Evolutionary conservation across 2,797 vertebrate species (phyloP).

Genomic region (Periophthalmus magnuspinnatus): DNA sequence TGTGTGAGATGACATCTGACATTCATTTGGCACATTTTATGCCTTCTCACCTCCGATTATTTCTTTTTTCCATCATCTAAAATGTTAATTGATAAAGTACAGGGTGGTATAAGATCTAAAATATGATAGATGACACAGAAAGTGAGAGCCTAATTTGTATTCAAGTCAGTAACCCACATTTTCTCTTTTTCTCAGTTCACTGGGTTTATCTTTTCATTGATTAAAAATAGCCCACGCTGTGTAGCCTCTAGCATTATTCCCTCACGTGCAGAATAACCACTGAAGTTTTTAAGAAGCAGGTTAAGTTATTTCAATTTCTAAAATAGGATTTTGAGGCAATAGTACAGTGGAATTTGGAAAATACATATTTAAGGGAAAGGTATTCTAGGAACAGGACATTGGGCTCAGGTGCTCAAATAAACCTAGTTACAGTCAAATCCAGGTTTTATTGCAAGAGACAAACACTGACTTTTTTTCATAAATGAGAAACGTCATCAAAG

Average conservation of each 20-base stretch:
- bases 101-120: slow-evolving; percentile 18
- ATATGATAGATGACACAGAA: slow-evolving; percentile 32
- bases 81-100: slow-evolving; percentile 47
- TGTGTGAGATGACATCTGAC: slow-evolving; percentile 30
- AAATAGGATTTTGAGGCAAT: slow-evolving; percentile 9
- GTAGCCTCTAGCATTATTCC: slow-evolving; percentile 37
- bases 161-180: slow-evolving; percentile 50
- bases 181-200: slow-evolving; percentile 24
- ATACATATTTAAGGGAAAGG: not conserved
- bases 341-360: slow-evolving; percentile 8
- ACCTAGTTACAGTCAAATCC: not conserved
- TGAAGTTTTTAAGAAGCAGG: slow-evolving; percentile 22
- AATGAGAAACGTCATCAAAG: too few relatives aligned
- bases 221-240: slow-evolving; percentile 57
- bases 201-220: slow-evolving; percentile 51
- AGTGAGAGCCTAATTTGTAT: slow-evolving; percentile 42
- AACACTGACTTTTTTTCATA: not conserved
- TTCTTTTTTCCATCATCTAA: slow-evolving; percentile 45
- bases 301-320: slow-evolving; percentile 29
- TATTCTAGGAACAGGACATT: not conserved
- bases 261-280: slow-evolving; percentile 35
- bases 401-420: not conserved
- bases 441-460: not conserved
- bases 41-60: slow-evolving; percentile 29
- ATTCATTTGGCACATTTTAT: slow-evolving; percentile 43